phyloP scores from a whole-genome alignment of 2,888 invertebrate species.

The Sussaba pulchella region DNA sequence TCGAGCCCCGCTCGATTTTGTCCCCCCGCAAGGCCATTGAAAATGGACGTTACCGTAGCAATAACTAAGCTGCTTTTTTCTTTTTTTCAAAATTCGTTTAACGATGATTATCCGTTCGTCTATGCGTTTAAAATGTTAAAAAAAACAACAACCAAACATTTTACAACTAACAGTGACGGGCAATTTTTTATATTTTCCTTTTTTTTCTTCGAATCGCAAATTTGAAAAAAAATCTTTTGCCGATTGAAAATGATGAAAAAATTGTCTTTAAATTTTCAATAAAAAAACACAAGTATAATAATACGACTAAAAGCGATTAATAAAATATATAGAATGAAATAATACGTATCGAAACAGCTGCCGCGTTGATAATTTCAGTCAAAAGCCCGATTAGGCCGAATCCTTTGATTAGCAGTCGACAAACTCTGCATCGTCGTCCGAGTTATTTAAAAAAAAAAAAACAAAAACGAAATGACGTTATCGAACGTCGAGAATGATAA shows the following conservation, averaged over 20 bases:
- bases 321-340: slow-evolving; percentile 43
- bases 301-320: slow-evolving; percentile 51
- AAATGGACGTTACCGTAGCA: slow-evolving; percentile 63
- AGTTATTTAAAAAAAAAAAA: slow-evolving; percentile 9
- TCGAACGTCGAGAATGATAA: slow-evolving; percentile 13
- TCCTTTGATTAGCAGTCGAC: slow-evolving; percentile 38
- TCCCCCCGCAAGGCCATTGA: slow-evolving; percentile 47
- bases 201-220: slow-evolving; percentile 1
- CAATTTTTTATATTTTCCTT: not conserved
- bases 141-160: slow-evolving; percentile 1
- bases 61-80: slow-evolving; percentile 47
- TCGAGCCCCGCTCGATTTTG: slow-evolving; percentile 46
- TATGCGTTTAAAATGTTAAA: not conserved
- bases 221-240: slow-evolving; percentile 16
- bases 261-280: slow-evolving; percentile 1
- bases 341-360: slow-evolving; percentile 43
- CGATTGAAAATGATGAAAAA: slow-evolving; percentile 34
- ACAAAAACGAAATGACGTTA: too few species aligned
- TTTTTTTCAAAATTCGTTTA: slow-evolving; percentile 21
- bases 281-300: slow-evolving; percentile 5
- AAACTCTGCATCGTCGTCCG: slow-evolving; percentile 27
- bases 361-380: slow-evolving; percentile 20
- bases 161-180: not conserved
- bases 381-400: slow-evolving; percentile 57
- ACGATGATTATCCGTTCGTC: slow-evolving; percentile 35